phyloP scores from a whole-genome alignment of 2,797 vertebrate genomes.

The Pogoniulus pusillus region DNA sequence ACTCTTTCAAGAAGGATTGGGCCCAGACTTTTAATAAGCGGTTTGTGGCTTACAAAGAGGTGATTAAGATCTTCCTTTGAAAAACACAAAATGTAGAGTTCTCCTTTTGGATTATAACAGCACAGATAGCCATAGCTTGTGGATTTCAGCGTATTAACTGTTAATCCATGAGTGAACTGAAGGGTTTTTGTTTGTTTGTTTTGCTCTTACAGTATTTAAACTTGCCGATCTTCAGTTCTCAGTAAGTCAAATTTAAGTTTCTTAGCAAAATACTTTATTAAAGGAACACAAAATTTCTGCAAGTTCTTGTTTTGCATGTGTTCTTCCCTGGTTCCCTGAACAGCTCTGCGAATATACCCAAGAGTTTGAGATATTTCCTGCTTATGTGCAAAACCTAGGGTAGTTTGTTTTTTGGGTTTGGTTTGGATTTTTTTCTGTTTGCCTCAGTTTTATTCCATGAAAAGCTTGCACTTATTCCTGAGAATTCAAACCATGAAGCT shows the following conservation, averaged over 20 bases:
- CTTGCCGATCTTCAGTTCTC: constrained; percentile 43
- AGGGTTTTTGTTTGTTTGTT: constrained; percentile 67
- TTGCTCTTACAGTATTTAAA: constrained; percentile 62
- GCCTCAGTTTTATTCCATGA: background rate
- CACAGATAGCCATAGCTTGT: constrained; percentile 37
- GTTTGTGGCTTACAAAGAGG: constrained; percentile 55
- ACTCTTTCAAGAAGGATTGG: constrained; percentile 47
- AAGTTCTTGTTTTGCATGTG: background rate
- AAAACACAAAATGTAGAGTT: constrained; percentile 52
- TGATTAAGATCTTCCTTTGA: constrained; percentile 67
- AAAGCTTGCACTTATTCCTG: background rate
- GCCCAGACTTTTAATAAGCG: constrained; percentile 56
- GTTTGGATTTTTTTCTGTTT: background rate
- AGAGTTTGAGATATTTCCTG: background rate
- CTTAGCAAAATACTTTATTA: constrained; percentile 24
- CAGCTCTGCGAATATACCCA: background rate
- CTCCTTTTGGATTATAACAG: constrained; percentile 59
- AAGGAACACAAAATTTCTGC: background rate
- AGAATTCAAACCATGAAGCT: constrained; percentile 18
- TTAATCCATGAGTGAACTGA: constrained; percentile 58
- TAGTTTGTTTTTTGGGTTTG: background rate
- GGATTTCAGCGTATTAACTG: constrained; percentile 62
- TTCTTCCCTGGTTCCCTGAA: background rate
- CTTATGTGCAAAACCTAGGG: background rate
- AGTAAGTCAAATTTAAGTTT: constrained; percentile 47